Evolutionary conservation across 2,113 vertebrate genomes (phyloP).

Genomic region (Dipodomys spectabilis): DNA sequence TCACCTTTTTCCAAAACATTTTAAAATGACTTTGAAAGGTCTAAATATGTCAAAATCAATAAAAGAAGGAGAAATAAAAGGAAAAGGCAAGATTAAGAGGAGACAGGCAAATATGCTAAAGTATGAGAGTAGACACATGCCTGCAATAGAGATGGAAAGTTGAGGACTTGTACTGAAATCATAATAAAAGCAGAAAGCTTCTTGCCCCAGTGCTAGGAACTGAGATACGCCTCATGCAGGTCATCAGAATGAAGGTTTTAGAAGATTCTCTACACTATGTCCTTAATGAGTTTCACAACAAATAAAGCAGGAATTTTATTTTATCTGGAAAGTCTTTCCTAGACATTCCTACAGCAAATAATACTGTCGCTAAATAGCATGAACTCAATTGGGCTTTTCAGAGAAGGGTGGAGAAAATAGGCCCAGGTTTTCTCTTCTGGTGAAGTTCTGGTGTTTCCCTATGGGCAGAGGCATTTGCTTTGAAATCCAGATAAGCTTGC

Average conservation of each 20-base stretch:
- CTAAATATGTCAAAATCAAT: conserved; percentile 36
- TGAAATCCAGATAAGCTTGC: conserved; percentile 50
- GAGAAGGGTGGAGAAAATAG: neutral
- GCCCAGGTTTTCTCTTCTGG: neutral
- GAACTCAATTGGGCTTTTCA: neutral
- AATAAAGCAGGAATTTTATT: neutral
- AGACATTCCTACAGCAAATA: neutral
- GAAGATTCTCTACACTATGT: neutral
- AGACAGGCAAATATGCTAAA: neutral
- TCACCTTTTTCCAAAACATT: conserved; percentile 8
- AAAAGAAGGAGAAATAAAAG: neutral
- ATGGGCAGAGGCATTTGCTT: neutral
- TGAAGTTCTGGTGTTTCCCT: neutral
- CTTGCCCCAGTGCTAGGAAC: neutral
- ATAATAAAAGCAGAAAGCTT: neutral
- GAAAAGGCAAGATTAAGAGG: neutral
- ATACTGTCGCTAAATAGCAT: neutral
- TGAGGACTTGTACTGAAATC: neutral
- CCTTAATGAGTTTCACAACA: neutral
- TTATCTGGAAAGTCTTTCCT: neutral
- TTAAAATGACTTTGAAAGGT: neutral
- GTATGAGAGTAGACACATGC: rapidly evolving
- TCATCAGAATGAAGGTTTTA: neutral
- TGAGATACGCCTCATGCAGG: neutral
- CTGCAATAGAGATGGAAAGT: neutral